phyloP scores from a whole-genome alignment of 1,140 invertebrate species.

The Heliothis virescens region DNA sequence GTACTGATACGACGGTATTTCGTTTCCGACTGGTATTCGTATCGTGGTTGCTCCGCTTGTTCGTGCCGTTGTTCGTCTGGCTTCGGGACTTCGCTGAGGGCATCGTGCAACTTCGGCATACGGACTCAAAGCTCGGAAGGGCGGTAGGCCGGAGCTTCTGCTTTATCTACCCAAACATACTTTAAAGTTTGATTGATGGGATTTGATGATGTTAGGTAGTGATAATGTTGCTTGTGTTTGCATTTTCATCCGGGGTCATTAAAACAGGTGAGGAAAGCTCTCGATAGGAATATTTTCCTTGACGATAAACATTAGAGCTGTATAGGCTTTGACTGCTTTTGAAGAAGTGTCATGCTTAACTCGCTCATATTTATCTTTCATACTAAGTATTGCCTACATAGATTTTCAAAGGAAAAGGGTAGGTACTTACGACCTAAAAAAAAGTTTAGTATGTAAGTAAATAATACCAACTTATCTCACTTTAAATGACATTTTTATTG shows the following conservation, averaged over 20 bases:
- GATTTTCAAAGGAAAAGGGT: too few species aligned
- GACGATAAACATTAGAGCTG: background rate
- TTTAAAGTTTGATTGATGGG: conserved; percentile 40
- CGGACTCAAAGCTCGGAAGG: conserved; percentile 28
- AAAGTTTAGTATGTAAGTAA: too few species aligned
- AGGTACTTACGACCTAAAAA: too few species aligned
- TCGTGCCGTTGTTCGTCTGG: conserved; percentile 37
- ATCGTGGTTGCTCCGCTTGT: background rate
- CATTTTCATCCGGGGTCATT: background rate
- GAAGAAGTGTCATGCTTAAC: too few species aligned
- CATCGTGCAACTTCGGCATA: conserved; percentile 48
- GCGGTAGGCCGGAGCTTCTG: conserved; percentile 35
- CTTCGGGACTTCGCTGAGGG: conserved; percentile 47
- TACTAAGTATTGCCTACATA: too few species aligned
- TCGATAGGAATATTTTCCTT: background rate
- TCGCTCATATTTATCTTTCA: too few species aligned
- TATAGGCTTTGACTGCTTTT: too few species aligned
- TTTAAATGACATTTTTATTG: too few species aligned
- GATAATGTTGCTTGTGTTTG: conserved; percentile 4
- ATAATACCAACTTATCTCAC: too few species aligned
- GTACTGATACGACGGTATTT: conserved; percentile 63
- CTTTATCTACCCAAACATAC: conserved; percentile 35
- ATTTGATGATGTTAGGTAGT: conserved; percentile 11
- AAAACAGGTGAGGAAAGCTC: background rate
- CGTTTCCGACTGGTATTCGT: conserved; percentile 66